phyloP scores from a whole-genome alignment of 2,113 vertebrate genomes.

The Nothoprocta perdicaria region DNA sequence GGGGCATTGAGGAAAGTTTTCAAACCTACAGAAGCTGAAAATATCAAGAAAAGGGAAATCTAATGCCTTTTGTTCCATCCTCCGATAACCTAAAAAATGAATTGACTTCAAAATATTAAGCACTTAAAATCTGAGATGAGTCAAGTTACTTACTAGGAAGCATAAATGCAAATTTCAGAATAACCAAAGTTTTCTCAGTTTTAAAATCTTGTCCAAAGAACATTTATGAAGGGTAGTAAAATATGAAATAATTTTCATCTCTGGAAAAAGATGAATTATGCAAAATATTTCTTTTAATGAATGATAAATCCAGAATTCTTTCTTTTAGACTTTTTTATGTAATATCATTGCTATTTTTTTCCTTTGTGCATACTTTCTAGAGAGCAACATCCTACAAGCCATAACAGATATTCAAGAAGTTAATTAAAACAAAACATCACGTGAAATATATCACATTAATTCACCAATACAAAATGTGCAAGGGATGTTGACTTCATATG shows the following conservation, averaged over 20 bases:
- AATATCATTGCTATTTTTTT: slow-evolving; percentile 2
- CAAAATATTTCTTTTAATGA: not conserved
- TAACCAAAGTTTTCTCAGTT: not conserved
- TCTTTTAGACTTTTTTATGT: not conserved
- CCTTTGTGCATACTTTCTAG: not conserved
- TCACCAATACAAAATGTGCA: not conserved
- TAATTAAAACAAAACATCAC: slow-evolving; percentile 29
- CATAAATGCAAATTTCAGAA: not conserved
- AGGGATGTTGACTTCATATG: not conserved
- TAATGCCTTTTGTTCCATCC: not conserved
- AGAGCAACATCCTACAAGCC: not conserved
- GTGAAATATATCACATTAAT: not conserved
- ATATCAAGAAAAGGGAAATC: not conserved
- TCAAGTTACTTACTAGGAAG: not conserved
- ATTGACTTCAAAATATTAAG: not conserved
- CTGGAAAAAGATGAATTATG: not conserved
- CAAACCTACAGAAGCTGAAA: not conserved
- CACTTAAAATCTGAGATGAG: not conserved
- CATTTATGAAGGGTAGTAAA: not conserved
- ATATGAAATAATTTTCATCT: not conserved
- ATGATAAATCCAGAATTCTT: not conserved
- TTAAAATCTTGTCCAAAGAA: not conserved
- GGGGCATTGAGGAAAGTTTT: not conserved
- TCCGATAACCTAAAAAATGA: not conserved
- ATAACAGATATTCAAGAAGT: not conserved